phyloP scores from a whole-genome alignment of 2,888 invertebrate genomes.

The Therioaphis trifolii region DNA sequence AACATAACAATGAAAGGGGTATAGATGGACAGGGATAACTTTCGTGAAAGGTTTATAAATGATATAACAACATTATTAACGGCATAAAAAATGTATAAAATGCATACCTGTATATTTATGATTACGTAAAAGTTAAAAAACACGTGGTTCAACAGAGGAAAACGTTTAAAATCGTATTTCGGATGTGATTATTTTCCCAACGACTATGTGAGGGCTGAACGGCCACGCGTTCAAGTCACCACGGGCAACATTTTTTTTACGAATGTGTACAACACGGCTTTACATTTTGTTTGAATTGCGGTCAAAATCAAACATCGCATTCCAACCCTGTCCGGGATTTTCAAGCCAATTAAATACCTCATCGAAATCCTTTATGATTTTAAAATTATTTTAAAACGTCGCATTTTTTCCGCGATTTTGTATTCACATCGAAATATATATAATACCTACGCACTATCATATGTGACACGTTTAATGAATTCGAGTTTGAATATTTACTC shows the following conservation, averaged over 20 bases:
- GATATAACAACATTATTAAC: slow-evolving; percentile 16
- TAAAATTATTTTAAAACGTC: not conserved
- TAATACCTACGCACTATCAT: not conserved
- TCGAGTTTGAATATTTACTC: not conserved
- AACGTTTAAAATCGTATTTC: not conserved
- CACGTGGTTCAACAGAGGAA: not conserved
- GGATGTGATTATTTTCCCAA: not conserved
- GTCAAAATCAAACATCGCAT: not conserved
- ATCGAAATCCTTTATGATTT: not conserved
- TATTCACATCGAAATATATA: not conserved
- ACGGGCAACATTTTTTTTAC: not conserved
- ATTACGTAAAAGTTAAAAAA: not conserved
- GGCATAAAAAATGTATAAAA: not conserved
- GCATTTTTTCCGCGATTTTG: not conserved
- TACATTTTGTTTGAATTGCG: too few species aligned
- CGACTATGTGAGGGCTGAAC: not conserved
- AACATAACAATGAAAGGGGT: slow-evolving; percentile 23
- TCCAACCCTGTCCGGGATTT: not conserved
- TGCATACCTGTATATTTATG: not conserved
- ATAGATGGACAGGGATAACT: slow-evolving; percentile 43
- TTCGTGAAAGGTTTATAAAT: slow-evolving; percentile 1
- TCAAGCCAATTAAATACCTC: not conserved
- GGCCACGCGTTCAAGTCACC: not conserved
- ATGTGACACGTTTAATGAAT: not conserved
- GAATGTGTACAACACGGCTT: not conserved